Conservation (phyloP, 2,888 invertebrate species). For the Pollenia griseotomentosa region DNA sequence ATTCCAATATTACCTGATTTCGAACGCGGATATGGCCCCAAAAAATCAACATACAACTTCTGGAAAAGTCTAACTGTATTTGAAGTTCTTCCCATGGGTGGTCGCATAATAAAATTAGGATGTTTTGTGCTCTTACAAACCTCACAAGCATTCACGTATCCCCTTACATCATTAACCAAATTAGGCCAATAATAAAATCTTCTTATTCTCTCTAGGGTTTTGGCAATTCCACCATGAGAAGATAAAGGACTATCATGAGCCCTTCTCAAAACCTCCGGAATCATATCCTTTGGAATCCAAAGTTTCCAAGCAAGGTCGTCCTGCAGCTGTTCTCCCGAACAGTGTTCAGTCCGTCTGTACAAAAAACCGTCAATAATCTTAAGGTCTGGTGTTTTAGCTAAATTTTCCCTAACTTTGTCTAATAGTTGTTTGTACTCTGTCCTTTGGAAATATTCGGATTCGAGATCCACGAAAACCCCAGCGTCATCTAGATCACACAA, state of each 20-base stretch:
- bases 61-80: not conserved
- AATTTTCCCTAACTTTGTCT: not conserved
- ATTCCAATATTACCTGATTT: no score
- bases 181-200: constrained; percentile 55
- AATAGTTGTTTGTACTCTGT: not conserved
- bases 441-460: constrained; percentile 34
- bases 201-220: constrained; percentile 45
- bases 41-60: no score
- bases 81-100: constrained; percentile 33
- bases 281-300: constrained; percentile 52
- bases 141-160: constrained; percentile 41
- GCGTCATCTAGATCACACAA: not conserved
- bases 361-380: constrained; percentile 43
- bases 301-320: constrained; percentile 60
- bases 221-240: constrained; percentile 51
- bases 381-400: constrained; percentile 43
- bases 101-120: constrained; percentile 43
- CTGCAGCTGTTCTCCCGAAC: constrained; percentile 25
- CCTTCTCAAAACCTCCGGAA: constrained; percentile 14
- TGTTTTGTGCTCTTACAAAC: constrained; percentile 59
- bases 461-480: constrained; percentile 43
- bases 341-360: constrained; percentile 47
- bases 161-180: constrained; percentile 10
- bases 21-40: no score
- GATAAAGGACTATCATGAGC: constrained; percentile 32